Evolutionary conservation across 2,797 vertebrate species (phyloP).

Genomic region (Falco columbarius): DNA sequence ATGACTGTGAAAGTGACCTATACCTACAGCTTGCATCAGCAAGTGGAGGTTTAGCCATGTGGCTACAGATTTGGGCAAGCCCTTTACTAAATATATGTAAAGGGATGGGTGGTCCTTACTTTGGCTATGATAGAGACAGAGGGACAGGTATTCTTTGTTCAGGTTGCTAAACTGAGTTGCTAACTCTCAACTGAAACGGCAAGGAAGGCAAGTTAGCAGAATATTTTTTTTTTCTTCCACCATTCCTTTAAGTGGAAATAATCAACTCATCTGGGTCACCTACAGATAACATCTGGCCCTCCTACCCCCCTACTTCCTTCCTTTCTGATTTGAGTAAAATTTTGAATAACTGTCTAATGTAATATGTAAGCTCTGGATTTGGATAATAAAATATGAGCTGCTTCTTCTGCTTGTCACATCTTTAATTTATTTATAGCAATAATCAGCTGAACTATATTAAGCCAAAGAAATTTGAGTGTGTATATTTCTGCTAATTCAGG

Average conservation of each 20-base stretch:
- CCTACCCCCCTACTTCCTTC: neutral
- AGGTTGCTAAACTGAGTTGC: neutral
- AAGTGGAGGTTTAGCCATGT: neutral
- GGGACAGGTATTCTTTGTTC: neutral
- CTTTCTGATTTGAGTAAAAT: neutral
- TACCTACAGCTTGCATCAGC: neutral
- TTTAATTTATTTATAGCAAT: conserved; percentile 32
- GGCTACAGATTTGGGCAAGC: neutral
- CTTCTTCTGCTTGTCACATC: neutral
- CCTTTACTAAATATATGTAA: neutral
- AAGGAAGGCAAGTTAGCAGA: neutral
- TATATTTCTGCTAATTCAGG: conserved; percentile 17
- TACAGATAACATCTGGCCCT: accelerated
- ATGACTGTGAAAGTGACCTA: neutral
- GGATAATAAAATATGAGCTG: neutral
- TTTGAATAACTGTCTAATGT: neutral
- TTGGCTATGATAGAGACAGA: neutral
- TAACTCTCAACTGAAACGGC: neutral
- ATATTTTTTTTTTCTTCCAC: neutral
- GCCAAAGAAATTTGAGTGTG: neutral
- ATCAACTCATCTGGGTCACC: neutral
- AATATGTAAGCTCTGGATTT: neutral
- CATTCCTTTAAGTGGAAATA: neutral
- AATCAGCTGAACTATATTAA: conserved; percentile 28
- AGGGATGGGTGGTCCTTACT: neutral